Evolutionary conservation across 2,797 vertebrate genomes (phyloP).

Genomic region (Todus mexicanus): DNA sequence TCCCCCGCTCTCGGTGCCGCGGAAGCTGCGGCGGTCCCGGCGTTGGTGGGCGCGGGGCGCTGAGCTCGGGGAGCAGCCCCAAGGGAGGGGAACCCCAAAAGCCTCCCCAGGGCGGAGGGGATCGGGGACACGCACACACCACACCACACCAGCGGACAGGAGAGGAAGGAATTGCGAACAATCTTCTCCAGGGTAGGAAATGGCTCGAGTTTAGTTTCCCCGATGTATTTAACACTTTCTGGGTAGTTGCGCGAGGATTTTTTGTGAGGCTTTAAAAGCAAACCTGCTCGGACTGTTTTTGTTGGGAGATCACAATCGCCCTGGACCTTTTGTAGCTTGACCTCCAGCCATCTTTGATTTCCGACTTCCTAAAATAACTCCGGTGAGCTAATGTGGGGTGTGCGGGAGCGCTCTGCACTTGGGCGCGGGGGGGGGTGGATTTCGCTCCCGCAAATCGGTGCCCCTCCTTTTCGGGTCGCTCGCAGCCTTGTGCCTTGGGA

Average conservation of each 20-base stretch:
- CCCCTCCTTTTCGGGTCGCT: neutral
- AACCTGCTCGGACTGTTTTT: conserved; percentile 16
- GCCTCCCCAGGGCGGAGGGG: neutral
- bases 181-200: neutral
- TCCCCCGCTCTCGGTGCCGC: neutral
- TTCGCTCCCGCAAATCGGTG: neutral
- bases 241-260: neutral
- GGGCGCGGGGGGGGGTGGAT: neutral
- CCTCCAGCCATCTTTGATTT: conserved; percentile 86
- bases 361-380: conserved; percentile 82
- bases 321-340: conserved; percentile 80
- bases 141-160: no score
- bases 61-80: neutral
- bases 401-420: conserved; percentile 19
- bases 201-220: neutral
- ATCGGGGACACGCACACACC: neutral
- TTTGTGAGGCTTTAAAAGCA: neutral
- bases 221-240: neutral
- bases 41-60: neutral
- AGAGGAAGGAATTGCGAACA: neutral
- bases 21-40: neutral
- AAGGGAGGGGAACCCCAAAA: neutral
- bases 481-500: accelerated
- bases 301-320: conserved; percentile 67
- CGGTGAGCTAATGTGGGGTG: conserved; percentile 64